These are phyloP conservation scores for Atta texana DNA, from an alignment of 1,140 invertebrate species.

Conservation along the genomic window DNA sequence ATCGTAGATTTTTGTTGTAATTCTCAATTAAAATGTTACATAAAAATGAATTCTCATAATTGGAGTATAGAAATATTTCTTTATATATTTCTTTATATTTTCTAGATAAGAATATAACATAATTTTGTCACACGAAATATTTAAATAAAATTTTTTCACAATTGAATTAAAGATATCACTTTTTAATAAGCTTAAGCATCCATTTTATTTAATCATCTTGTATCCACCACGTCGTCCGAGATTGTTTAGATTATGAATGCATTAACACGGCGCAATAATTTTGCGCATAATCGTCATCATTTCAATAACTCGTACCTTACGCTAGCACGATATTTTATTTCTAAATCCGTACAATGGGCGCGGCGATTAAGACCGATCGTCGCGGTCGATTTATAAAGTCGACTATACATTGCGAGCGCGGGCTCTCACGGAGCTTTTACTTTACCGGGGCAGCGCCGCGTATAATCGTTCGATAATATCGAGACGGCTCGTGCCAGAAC, in stretches of 20 bases:
- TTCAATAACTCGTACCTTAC: slow-evolving; percentile 51
- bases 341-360: slow-evolving; percentile 15
- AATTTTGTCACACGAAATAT: background rate
- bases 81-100: background rate
- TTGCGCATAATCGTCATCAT: slow-evolving; percentile 51
- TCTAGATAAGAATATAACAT: background rate
- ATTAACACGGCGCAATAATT: slow-evolving; percentile 53
- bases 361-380: slow-evolving; percentile 50
- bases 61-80: background rate
- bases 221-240: background rate
- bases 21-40: slow-evolving; percentile 3
- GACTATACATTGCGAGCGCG: slow-evolving; percentile 29
- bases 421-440: slow-evolving; percentile 57
- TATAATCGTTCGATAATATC: slow-evolving; percentile 65
- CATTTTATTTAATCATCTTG: background rate
- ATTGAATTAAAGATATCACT: background rate
- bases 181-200: background rate
- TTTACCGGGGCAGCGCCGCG: slow-evolving; percentile 35
- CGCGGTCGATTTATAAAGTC: slow-evolving; percentile 57
- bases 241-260: background rate
- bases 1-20: background rate
- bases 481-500: slow-evolving; percentile 49
- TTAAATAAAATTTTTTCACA: background rate
- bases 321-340: slow-evolving; percentile 38
- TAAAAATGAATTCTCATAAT: background rate